A percentile compares a stretch with the other conserved stretches of the same genome.
Evolutionary conservation across 2,797 vertebrate species (phyloP).

Genomic region (Schizopygopsis pylzovi): DNA sequence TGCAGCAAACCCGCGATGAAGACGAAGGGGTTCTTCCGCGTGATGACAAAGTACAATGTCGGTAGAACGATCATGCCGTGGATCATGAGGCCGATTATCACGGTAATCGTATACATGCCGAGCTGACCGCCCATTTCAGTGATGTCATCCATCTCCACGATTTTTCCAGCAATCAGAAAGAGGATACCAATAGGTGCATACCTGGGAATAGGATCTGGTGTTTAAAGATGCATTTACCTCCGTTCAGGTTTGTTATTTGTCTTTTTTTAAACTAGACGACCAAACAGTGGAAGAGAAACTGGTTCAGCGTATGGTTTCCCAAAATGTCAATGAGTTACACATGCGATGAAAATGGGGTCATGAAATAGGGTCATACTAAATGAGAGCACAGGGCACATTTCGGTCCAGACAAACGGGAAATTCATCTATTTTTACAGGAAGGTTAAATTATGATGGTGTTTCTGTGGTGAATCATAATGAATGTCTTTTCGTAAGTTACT

Average conservation of each 20-base stretch:
- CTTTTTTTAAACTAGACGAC: background rate
- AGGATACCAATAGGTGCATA: conserved; percentile 95
- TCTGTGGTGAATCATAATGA: background rate
- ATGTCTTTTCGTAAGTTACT: background rate
- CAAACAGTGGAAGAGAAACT: background rate
- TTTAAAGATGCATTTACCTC: background rate
- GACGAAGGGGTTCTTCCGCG: conserved; percentile 91
- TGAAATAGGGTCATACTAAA: conserved; percentile 23
- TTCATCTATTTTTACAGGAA: background rate
- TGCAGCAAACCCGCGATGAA: conserved; percentile 94
- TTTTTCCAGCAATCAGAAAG: conserved; percentile 96
- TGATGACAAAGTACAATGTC: conserved; percentile 91
- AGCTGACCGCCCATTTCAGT: conserved; percentile 94
- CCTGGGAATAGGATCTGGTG: conserved; percentile 74
- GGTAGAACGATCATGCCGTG: conserved; percentile 90
- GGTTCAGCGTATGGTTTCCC: background rate
- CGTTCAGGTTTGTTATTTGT: background rate
- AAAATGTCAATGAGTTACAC: conserved; percentile 12
- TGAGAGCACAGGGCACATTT: conserved; percentile 26
- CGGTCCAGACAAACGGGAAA: conserved; percentile 4
- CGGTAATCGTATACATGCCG: conserved; percentile 95
- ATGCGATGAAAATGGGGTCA: background rate
- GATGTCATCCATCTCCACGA: conserved; percentile 98
- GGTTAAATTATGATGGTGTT: background rate
- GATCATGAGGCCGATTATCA: conserved; percentile 91